Base-by-base conservation (phyloP, 1,140 invertebrate genomes). In the Lepidotrigona ventralis region DNA sequence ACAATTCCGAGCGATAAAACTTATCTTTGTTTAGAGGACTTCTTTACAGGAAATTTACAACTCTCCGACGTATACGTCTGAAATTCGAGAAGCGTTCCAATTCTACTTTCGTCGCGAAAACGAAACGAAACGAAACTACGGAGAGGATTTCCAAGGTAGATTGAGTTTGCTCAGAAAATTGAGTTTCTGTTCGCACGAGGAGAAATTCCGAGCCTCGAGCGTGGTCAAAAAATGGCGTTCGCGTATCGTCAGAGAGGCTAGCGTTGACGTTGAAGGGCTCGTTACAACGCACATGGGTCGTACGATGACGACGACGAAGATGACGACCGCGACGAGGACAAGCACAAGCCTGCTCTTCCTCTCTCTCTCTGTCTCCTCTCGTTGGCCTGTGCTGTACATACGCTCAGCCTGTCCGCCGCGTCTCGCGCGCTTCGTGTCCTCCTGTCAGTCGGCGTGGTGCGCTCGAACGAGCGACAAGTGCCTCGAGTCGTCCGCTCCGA, bases 381-480 rank as follows among this genome's bases (percentile, higher is more conserved):
- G 66, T 69, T 39, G 23, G 23, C 19, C 39, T 46, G 70, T 83
- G 76, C 76, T 64, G 86, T 74, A 74, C 84, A 26, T 74, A 74
- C 84, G 21, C 21, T 29, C 21, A 9, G 63, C 21, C 77, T 70
- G 33, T 79, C 46, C 26, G 63, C 33, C 75, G 63, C 63, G 63
- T 68, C 72, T 74, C 53, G 21, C 29, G 71, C 73, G 69, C 39
- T 71, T 23, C 69, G 39, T 71, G 56, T 76, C 73, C 56, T 64
- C 56, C 56, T 86, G 85, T 86, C 86, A 88, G 86, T 87, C 75
- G 12, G 66, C 85, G 75, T 84, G 74, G 85, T 53, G 85, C 85
- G 85, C 85, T 86, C 82, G 85, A 70, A 72, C 85, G 85, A 87
- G 86, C 74, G 82, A n/a, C 68, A 71, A 79, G 87, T 75, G 86